These are phyloP conservation scores for Zaprionus lineosus DNA, from an alignment of 2,888 invertebrate genomes.

Conservation along the genomic window DNA sequence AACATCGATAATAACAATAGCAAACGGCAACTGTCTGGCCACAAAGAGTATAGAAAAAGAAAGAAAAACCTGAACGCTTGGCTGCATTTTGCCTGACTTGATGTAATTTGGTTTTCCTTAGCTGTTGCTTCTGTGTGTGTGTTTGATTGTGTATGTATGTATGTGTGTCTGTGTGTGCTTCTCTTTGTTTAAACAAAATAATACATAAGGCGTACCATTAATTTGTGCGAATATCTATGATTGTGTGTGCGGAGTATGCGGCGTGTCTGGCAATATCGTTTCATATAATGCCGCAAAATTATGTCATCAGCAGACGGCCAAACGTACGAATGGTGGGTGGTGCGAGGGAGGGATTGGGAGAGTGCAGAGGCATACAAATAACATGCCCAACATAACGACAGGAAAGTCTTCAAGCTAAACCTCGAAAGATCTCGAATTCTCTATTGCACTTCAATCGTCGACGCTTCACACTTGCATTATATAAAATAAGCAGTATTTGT, in stretches of 20 bases:
- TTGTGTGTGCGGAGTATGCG: conserved; percentile 7
- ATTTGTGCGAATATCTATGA: conserved; percentile 44
- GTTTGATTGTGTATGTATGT: too few species aligned
- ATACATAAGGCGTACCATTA: conserved; percentile 54
- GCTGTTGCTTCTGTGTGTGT: conserved; percentile 20
- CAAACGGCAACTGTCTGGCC: conserved; percentile 59
- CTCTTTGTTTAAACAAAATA: conserved; percentile 29
- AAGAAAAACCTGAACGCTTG: conserved; percentile 59
- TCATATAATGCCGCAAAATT: conserved; percentile 41
- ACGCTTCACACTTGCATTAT: too few species aligned
- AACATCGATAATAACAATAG: conserved; percentile 4
- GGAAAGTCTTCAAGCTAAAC: too few species aligned
- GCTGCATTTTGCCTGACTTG: conserved; percentile 71
- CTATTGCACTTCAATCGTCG: too few species aligned
- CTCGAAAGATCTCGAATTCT: too few species aligned
- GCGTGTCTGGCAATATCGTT: conserved; percentile 7
- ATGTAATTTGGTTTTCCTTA: conserved; percentile 65
- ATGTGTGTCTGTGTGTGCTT: too few species aligned
- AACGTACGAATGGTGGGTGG: too few species aligned
- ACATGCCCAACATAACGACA: too few species aligned
- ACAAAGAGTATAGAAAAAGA: conserved; percentile 64
- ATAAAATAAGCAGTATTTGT: too few species aligned
- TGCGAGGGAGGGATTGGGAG: not conserved
- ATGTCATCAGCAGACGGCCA: conserved; percentile 49
- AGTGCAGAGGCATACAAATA: not conserved